phyloP scores from a whole-genome alignment of 2,888 invertebrate species.

The Sturmia bella region DNA sequence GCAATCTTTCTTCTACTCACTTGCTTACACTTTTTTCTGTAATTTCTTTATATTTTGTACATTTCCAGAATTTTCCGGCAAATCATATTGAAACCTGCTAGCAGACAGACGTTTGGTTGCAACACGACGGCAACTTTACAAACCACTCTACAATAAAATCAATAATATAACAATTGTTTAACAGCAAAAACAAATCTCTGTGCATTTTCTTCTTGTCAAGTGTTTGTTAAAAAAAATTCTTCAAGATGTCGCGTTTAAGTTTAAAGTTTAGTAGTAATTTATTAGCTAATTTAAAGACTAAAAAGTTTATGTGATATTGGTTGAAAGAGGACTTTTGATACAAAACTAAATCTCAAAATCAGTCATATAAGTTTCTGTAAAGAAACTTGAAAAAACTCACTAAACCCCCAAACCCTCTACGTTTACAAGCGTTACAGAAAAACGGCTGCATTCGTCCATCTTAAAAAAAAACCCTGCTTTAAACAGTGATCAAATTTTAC shows the following conservation, averaged over 20 bases:
- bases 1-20: slow-evolving; percentile 21
- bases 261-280: slow-evolving; percentile 71
- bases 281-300: slow-evolving; percentile 77
- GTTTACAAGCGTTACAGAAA: not conserved
- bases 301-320: slow-evolving; percentile 77
- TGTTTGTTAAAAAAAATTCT: slow-evolving; percentile 47
- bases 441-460: slow-evolving; percentile 17
- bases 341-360: slow-evolving; percentile 30
- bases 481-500: not conserved
- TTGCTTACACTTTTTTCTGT: slow-evolving; percentile 30
- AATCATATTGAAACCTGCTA: slow-evolving; percentile 70
- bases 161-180: slow-evolving; percentile 37
- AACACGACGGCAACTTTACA: slow-evolving; percentile 33
- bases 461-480: slow-evolving; percentile 6
- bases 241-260: slow-evolving; percentile 78
- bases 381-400: slow-evolving; percentile 24
- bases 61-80: slow-evolving; percentile 73
- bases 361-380: slow-evolving; percentile 36
- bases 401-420: slow-evolving; percentile 7
- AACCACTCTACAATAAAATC: slow-evolving; percentile 38
- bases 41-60: slow-evolving; percentile 68
- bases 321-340: slow-evolving; percentile 67
- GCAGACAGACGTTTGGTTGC: slow-evolving; percentile 68
- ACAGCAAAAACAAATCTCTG: slow-evolving; percentile 21
- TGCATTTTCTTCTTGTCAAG: slow-evolving; percentile 45